A percentile compares a stretch with the other conserved stretches of the same genome.
These are phyloP conservation scores for Glossophaga mutica DNA, from an alignment of 2,797 vertebrate species.

Conservation along the genomic window DNA sequence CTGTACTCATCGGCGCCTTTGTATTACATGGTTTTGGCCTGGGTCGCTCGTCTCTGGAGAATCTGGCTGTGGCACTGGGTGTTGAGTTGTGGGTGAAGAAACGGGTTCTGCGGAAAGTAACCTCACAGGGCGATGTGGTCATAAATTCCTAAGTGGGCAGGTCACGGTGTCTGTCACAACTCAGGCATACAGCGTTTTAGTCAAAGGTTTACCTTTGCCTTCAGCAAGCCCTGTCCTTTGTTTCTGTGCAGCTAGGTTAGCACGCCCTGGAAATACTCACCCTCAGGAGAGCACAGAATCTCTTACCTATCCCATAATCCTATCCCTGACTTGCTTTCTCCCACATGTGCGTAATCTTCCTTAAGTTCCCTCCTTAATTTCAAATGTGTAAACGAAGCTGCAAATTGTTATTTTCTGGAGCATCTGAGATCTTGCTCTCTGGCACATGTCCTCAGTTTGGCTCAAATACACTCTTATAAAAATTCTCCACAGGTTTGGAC, in stretches of 20 bases:
- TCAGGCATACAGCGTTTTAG: background rate
- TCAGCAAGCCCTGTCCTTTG: background rate
- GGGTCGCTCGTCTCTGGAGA: background rate
- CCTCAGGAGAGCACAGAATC: background rate
- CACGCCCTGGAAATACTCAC: background rate
- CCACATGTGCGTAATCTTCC: background rate
- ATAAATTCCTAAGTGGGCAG: background rate
- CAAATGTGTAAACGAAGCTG: background rate
- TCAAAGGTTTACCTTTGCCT: background rate
- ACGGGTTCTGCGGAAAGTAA: background rate
- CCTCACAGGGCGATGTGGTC: background rate
- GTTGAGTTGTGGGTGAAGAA: background rate
- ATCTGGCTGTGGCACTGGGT: background rate
- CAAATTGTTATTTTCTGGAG: background rate
- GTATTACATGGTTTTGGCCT: background rate
- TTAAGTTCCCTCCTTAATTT: background rate
- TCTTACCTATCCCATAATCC: background rate
- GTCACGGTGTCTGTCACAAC: background rate
- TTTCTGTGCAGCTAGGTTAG: background rate
- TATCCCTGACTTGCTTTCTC: background rate
- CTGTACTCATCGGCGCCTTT: accelerated
- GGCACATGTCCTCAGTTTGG: background rate
- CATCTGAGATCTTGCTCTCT: background rate
- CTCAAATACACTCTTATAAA: background rate
- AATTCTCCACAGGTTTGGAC: background rate